Evolutionary conservation across 2,113 vertebrate genomes (phyloP).

Genomic region (Centropus bengalensis): DNA sequence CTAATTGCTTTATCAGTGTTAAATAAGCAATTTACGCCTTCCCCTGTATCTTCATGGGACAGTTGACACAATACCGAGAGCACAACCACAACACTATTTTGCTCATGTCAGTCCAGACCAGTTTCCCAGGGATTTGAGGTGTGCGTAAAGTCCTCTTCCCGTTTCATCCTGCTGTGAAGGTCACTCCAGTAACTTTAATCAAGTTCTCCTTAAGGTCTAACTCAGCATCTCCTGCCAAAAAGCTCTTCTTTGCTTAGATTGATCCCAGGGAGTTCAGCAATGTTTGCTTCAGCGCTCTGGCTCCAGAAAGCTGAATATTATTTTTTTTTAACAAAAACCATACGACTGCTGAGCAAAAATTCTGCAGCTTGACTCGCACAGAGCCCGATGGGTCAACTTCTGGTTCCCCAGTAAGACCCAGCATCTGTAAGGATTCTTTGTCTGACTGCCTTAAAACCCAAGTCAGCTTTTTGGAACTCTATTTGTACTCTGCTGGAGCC

Average conservation of each 20-base stretch:
- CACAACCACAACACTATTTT: not conserved
- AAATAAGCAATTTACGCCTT: not conserved
- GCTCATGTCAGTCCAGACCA: not conserved
- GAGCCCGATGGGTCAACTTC: not conserved
- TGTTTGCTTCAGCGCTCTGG: not conserved
- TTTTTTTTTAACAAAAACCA: not conserved
- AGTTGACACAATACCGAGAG: not conserved
- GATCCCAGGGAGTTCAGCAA: not conserved
- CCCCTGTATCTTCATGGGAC: not conserved
- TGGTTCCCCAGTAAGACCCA: not conserved
- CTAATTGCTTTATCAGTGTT: not conserved
- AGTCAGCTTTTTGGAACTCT: not conserved
- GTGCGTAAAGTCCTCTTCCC: fast-evolving
- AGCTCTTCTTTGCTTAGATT: not conserved
- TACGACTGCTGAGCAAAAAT: not conserved
- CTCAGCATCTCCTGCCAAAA: not conserved
- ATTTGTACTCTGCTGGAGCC: not conserved
- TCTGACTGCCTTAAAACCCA: not conserved
- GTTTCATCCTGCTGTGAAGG: not conserved
- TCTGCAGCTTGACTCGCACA: fast-evolving
- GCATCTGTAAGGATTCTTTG: not conserved
- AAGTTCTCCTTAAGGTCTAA: not conserved
- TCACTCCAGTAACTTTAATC: not conserved
- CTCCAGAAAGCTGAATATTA: not conserved
- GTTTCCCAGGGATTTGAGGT: not conserved